Conservation (phyloP, 1,140 invertebrate species). For the Tetramorium alpestre region DNA sequence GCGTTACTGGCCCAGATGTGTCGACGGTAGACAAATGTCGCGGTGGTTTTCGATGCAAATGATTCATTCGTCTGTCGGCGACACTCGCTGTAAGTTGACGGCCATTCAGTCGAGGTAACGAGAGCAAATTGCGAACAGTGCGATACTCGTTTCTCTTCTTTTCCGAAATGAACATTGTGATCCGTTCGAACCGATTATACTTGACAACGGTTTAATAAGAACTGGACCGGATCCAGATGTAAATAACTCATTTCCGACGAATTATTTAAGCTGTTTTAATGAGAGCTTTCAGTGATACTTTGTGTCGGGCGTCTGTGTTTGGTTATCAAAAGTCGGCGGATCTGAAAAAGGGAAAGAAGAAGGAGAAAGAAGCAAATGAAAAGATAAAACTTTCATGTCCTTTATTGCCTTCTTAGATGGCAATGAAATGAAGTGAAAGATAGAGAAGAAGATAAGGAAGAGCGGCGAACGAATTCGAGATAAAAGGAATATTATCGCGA, state of each 20-base stretch:
- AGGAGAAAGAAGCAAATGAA: constrained; percentile 24
- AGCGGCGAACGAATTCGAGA: constrained; percentile 2
- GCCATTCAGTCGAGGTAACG: constrained; percentile 26
- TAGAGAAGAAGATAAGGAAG: constrained; percentile 48
- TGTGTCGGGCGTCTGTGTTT: constrained; percentile 3
- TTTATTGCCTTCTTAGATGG: constrained; percentile 49
- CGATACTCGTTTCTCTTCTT: not conserved
- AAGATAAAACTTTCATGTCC: constrained; percentile 58
- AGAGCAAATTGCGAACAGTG: constrained; percentile 17
- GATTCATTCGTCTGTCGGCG: constrained; percentile 22
- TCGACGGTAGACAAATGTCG: constrained; percentile 24
- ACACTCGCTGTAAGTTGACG: constrained; percentile 8
- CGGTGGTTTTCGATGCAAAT: constrained; percentile 26
- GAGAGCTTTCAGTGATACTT: not conserved
- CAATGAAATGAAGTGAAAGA: constrained; percentile 51
- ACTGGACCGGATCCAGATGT: not conserved
- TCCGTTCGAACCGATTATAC: not conserved
- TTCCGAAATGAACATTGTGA: constrained; percentile 25
- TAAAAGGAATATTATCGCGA: constrained; percentile 33
- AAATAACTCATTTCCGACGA: constrained; percentile 39
- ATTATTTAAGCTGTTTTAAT: constrained; percentile 50
- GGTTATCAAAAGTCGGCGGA: constrained; percentile 5
- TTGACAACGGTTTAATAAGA: constrained; percentile 26
- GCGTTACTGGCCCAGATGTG: not conserved
- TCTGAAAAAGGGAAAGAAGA: not conserved